Conservation (phyloP, 2,113 vertebrate genomes). For the Euleptes europaea region DNA sequence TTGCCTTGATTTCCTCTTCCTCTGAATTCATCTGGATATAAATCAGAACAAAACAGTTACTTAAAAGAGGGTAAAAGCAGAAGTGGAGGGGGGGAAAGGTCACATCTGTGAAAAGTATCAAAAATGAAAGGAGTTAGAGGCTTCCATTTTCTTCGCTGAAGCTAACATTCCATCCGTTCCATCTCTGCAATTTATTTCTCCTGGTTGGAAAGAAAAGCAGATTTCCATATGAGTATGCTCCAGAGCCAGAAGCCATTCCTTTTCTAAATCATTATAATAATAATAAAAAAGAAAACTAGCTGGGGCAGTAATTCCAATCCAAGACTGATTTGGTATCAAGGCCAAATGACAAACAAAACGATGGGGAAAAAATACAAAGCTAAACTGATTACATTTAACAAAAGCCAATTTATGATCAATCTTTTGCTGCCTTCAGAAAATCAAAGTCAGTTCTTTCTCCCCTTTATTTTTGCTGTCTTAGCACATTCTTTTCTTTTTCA, state of each 20-base stretch:
- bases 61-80: conserved; percentile 42
- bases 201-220: conserved; percentile 52
- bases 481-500: not conserved
- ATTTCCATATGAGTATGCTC: conserved; percentile 50
- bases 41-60: conserved; percentile 66
- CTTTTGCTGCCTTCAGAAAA: not conserved
- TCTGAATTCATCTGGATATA: conserved; percentile 63
- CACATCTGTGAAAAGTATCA: conserved; percentile 70
- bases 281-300: conserved; percentile 15
- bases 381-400: not conserved
- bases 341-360: not conserved
- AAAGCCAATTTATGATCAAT: not conserved
- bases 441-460: not conserved
- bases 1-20: conserved; percentile 51
- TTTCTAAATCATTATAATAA: conserved; percentile 51
- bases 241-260: conserved; percentile 43
- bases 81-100: conserved; percentile 43
- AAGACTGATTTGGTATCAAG: conserved; percentile 42
- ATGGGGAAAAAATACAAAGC: conserved; percentile 3
- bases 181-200: conserved; percentile 56
- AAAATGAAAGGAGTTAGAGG: conserved; percentile 53
- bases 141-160: conserved; percentile 49
- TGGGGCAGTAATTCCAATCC: conserved; percentile 20
- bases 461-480: not conserved
- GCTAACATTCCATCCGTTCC: conserved; percentile 44